phyloP scores from a whole-genome alignment of 37 sponge, comb jelly and placozoan genomes.

The Chondrosia reniformis region DNA sequence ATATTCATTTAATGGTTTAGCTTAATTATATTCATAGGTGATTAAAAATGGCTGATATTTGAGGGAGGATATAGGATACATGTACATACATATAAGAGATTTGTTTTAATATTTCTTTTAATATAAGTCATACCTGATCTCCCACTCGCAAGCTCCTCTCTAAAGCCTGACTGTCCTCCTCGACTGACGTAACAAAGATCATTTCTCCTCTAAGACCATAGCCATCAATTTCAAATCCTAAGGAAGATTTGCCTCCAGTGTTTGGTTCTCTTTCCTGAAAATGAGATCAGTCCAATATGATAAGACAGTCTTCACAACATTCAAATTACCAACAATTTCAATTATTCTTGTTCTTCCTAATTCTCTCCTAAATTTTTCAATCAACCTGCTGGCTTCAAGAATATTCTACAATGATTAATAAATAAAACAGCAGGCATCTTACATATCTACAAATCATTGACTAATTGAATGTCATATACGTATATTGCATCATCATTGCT shows the following conservation, averaged over 20 bases:
- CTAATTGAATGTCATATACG: too few species aligned
- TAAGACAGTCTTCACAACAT: background rate
- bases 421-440: background rate
- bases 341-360: conserved; percentile 34
- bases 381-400: conserved; percentile 16
- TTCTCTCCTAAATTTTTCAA: conserved; percentile 17
- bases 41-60: too few species aligned
- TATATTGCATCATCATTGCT: too few species aligned
- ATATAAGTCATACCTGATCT: conserved; percentile 71
- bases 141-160: conserved; percentile 47
- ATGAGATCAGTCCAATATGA: background rate
- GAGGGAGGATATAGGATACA: too few species aligned
- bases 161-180: conserved; percentile 37
- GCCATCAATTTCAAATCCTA: conserved; percentile 63
- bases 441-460: too few species aligned
- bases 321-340: conserved; percentile 36
- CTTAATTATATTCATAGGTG: too few species aligned
- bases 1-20: too few species aligned
- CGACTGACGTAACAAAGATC: conserved; percentile 43
- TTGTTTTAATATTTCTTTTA: too few species aligned
- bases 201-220: conserved; percentile 38
- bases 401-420: background rate
- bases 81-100: too few species aligned
- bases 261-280: conserved; percentile 12
- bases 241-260: conserved; percentile 48